These are phyloP conservation scores for Drosophila dives DNA, from an alignment of 2,888 invertebrate species.

Conservation along the genomic window DNA sequence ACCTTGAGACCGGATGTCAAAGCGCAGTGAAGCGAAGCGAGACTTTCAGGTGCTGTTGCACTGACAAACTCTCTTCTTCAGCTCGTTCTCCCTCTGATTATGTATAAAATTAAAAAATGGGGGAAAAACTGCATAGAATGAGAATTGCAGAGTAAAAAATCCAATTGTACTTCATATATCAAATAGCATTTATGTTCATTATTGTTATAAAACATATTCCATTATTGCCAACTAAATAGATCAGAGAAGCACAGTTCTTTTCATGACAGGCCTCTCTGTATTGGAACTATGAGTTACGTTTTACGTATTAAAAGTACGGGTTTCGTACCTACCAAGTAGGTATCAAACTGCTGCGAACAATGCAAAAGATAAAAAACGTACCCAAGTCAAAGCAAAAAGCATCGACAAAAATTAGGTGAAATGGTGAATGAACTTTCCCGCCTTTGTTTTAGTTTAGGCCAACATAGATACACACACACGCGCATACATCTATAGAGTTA, in stretches of 20 bases:
- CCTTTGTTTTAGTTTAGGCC: conserved; percentile 58
- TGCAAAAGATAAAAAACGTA: conserved; percentile 28
- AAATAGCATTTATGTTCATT: not conserved
- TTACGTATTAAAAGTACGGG: not conserved
- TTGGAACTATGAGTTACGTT: not conserved
- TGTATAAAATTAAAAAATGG: not conserved
- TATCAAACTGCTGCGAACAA: not conserved
- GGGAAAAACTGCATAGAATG: not conserved
- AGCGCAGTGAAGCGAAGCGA: conserved; percentile 36
- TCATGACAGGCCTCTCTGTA: not conserved
- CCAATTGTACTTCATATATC: not conserved
- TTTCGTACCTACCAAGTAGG: not conserved
- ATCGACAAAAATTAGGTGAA: conserved; percentile 68
- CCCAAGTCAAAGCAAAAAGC: conserved; percentile 47
- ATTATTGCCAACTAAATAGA: not conserved
- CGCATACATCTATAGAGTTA: not conserved
- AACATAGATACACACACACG: conserved; percentile 2
- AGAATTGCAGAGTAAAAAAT: not conserved
- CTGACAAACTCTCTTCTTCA: not conserved
- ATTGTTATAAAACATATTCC: not conserved
- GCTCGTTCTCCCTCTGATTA: not conserved
- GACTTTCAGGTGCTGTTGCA: conserved; percentile 14
- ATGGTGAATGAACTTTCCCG: conserved; percentile 72
- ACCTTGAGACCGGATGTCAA: conserved; percentile 51
- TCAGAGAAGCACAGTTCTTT: not conserved